Base-by-base conservation (phyloP, 1,140 invertebrate genomes). In the Drosophila melanogaster region DNA sequence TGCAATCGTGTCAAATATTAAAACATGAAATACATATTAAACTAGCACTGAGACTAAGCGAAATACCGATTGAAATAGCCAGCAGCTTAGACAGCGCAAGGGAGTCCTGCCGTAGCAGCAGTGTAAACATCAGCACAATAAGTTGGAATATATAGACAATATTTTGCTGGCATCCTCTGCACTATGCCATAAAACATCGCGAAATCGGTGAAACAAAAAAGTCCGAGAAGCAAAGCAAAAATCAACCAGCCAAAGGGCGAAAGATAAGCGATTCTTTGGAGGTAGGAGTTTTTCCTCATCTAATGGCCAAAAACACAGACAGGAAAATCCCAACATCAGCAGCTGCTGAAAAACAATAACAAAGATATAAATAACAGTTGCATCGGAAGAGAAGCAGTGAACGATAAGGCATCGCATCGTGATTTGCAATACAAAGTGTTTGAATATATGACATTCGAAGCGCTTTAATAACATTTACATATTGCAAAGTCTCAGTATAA, bases 1-100 rank as follows among this genome's bases (percentile, higher is more conserved):
- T 79, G 79, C 83, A 89, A 87, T 80, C 84, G 85, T 89, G 85
- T 89, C 84, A 89, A 80, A 89, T 89, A 89, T 89, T 89, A 89
- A 89, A 89, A 89, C 84, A 89, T 90, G 84, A 89, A 89, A 90
- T 89, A 89, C 87, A 89, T 89, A 89, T 84, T 84, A 90, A 89
- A 84, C 79, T 69, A 74, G 67, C 67, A 57, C 37, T 47, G 38
- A 57, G 60, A 65, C 51, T 57, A 33, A 56, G 38, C 53, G 47
- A 47, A 40, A 57, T 66, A 56, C 44, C 44, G 72, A 65, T 55
- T 51, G 50, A 55, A 74, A 74, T 54, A 37, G 26, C 40, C 65
- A 33, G 12, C 37, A 53, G 59, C 70, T 61, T 64, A 77, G 74
- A 55, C 51, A 83, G 58, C 3, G n/a, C 47, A 11, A 43, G 30